Evolutionary conservation across 2,888 invertebrate genomes (phyloP).

Genomic region (Aethes cnicana): DNA sequence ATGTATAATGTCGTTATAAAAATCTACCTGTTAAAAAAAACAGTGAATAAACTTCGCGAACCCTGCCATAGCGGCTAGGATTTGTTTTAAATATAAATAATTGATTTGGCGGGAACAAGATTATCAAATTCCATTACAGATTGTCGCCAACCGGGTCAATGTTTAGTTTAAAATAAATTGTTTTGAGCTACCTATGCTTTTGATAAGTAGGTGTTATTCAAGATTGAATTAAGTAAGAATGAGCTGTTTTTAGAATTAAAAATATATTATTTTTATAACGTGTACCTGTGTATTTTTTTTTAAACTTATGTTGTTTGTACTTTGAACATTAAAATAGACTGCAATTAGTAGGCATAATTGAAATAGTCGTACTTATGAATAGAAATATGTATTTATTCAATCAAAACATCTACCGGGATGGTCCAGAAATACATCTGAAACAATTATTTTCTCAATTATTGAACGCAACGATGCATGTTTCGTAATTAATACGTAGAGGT

Average conservation of each 20-base stretch:
- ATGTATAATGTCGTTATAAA: too few species aligned
- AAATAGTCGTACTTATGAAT: too few species aligned
- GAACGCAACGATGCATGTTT: too few species aligned
- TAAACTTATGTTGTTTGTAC: not conserved
- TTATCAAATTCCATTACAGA: constrained; percentile 30
- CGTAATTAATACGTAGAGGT: too few species aligned
- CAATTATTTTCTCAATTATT: constrained; percentile 8
- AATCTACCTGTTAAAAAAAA: too few species aligned
- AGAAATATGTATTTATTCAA: too few species aligned
- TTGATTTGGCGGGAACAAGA: constrained; percentile 27
- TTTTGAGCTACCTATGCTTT: not conserved
- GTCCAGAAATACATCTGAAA: constrained; percentile 36
- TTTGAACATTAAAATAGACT: too few species aligned
- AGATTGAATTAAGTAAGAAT: too few species aligned
- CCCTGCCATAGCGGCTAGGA: not conserved
- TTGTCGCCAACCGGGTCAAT: constrained; percentile 25
- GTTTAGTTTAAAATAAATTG: constrained; percentile 23
- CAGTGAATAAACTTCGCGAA: not conserved
- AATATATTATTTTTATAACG: too few species aligned
- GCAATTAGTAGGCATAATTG: too few species aligned
- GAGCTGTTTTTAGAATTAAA: too few species aligned
- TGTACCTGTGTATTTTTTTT: not conserved
- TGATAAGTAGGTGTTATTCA: not conserved
- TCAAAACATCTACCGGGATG: constrained; percentile 30
- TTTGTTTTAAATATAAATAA: constrained; percentile 33